A percentile compares a stretch with the other conserved stretches of the same genome.
Conservation (phyloP, 2,888 invertebrate species). For the Euzetes globulus region DNA sequence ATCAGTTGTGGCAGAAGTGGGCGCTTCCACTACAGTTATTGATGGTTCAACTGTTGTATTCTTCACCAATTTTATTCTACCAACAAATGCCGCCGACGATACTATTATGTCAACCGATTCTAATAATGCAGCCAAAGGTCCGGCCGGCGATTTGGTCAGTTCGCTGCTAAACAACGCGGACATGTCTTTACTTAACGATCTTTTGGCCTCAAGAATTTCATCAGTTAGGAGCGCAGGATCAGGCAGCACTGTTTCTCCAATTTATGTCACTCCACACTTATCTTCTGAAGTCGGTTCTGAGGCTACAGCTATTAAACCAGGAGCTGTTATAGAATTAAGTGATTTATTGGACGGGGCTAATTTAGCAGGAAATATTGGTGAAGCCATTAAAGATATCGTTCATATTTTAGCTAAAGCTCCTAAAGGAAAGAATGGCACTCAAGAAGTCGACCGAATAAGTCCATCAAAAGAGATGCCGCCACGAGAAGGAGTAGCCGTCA, state of each 20-base stretch:
- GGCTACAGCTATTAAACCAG: slow-evolving; percentile 40
- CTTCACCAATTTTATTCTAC: slow-evolving; percentile 39
- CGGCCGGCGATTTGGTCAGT: slow-evolving; percentile 20
- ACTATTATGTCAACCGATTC: slow-evolving; percentile 6
- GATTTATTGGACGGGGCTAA: slow-evolving; percentile 42
- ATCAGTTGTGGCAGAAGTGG: slow-evolving; percentile 31
- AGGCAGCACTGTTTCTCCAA: neutral
- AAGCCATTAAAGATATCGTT: slow-evolving; percentile 43
- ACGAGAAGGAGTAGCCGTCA: slow-evolving; percentile 31
- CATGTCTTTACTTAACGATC: slow-evolving; percentile 31
- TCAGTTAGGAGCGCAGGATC: neutral
- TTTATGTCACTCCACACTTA: slow-evolving; percentile 8
- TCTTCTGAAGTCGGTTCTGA: slow-evolving; percentile 27
- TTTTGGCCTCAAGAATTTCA: slow-evolving; percentile 9
- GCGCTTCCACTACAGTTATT: slow-evolving; percentile 39
- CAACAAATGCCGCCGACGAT: neutral
- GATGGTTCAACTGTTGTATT: slow-evolving; percentile 41
- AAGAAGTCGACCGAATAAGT: slow-evolving; percentile 32
- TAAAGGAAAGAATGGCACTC: slow-evolving; percentile 25
- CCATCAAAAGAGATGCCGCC: slow-evolving; percentile 31
- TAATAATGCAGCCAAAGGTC: slow-evolving; percentile 32
- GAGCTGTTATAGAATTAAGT: slow-evolving; percentile 42
- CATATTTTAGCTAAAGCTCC: slow-evolving; percentile 40
- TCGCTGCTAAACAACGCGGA: slow-evolving; percentile 26
- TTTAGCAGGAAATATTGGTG: slow-evolving; percentile 42